These are phyloP conservation scores for Blastomussa wellsi DNA, from an alignment of 92 coral and sea anemone genomes.

Conservation along the genomic window DNA sequence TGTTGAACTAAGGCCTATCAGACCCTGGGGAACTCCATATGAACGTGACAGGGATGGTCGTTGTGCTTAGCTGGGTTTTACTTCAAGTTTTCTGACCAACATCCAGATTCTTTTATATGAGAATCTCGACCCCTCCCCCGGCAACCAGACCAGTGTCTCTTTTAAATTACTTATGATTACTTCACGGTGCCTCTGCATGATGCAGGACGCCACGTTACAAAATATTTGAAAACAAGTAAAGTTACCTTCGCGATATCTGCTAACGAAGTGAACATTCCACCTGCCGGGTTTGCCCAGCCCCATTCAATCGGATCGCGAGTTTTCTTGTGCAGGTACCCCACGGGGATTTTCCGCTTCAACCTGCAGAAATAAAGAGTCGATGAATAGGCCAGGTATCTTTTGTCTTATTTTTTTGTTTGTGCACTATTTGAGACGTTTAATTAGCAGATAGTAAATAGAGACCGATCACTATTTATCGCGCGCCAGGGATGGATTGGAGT, in stretches of 20 bases:
- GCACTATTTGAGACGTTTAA: neutral
- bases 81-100: too few species aligned
- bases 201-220: too few species aligned
- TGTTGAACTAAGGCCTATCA: too few species aligned
- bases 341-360: slow-evolving; percentile 24
- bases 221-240: neutral
- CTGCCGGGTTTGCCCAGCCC: slow-evolving; percentile 98
- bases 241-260: slow-evolving; percentile 85
- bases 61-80: too few species aligned
- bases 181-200: neutral
- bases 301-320: slow-evolving; percentile 58
- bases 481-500: too few species aligned
- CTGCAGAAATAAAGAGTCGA: slow-evolving; percentile 11
- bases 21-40: too few species aligned
- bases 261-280: slow-evolving; percentile 79
- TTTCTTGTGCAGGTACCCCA: slow-evolving; percentile 15
- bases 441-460: neutral
- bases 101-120: too few species aligned
- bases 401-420: too few species aligned
- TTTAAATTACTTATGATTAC: neutral
- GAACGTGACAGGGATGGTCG: too few species aligned
- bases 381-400: neutral
- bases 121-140: too few species aligned
- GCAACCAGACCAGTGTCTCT: too few species aligned
- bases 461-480: too few species aligned